Evolutionary conservation across 2,113 vertebrate species (phyloP).

Genomic region (Porphyrio hochstetteri): DNA sequence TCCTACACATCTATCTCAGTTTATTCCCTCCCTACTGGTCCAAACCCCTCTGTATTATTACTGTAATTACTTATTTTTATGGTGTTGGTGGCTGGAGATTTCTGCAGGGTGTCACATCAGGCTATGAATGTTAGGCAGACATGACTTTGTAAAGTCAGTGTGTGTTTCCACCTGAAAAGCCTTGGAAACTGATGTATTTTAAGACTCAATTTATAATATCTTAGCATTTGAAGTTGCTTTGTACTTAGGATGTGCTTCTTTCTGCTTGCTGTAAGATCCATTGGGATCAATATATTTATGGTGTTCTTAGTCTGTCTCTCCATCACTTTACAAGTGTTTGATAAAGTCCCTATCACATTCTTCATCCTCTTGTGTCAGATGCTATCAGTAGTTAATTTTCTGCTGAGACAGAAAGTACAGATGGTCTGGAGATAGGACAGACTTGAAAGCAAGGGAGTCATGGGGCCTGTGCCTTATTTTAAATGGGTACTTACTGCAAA

Average conservation of each 20-base stretch:
- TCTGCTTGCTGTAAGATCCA: neutral
- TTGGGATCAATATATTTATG: neutral
- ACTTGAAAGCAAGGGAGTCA: neutral
- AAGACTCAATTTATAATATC: neutral
- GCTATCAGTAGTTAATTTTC: neutral
- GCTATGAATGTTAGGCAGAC: neutral
- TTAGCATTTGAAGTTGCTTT: neutral
- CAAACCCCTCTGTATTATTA: neutral
- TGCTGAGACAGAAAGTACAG: neutral
- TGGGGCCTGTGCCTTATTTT: neutral
- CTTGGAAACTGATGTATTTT: neutral
- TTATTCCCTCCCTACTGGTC: constrained; percentile 13
- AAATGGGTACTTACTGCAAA: neutral
- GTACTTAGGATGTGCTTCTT: neutral
- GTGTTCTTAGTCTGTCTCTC: neutral
- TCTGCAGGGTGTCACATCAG: neutral
- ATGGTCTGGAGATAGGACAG: neutral
- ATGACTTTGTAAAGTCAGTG: neutral
- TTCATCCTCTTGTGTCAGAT: neutral
- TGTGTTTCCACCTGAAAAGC: neutral
- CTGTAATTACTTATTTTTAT: constrained; percentile 34
- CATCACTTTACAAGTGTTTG: neutral
- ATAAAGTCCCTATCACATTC: neutral
- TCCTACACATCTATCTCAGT: neutral
- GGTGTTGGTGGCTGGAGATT: neutral